Evolutionary conservation across 2,888 invertebrate species (phyloP).

Genomic region (Alsophila aescularia): DNA sequence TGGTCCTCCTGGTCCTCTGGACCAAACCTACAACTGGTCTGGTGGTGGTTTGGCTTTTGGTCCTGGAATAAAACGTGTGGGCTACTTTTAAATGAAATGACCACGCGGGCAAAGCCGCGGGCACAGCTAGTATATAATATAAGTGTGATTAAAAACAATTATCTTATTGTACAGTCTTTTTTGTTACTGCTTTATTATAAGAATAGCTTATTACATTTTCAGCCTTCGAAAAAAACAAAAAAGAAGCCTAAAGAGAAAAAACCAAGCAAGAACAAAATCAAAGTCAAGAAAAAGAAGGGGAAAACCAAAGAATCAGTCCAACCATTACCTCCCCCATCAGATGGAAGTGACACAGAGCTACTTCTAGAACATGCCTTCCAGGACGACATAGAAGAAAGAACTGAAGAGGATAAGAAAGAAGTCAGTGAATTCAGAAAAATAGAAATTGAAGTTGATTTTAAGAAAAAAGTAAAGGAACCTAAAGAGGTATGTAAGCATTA

Average conservation of each 20-base stretch:
- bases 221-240: conserved; percentile 40
- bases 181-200: no score
- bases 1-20: no score
- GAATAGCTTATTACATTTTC: not conserved
- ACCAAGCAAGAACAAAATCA: conserved; percentile 30
- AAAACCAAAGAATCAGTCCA: conserved; percentile 21
- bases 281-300: conserved; percentile 36
- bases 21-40: no score
- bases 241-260: conserved; percentile 37
- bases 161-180: no score
- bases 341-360: conserved; percentile 3
- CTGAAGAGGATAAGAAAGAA: conserved; percentile 2
- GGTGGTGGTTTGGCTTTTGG: no score
- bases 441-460: not conserved
- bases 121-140: no score
- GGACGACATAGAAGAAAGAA: conserved; percentile 6
- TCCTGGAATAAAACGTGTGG: no score
- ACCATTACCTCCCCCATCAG: conserved; percentile 10
- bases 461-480: not conserved
- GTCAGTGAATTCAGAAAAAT: not conserved
- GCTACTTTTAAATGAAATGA: no score
- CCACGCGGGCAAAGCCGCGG: no score
- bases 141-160: no score
- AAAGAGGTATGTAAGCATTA: not conserved
- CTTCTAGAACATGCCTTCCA: conserved; percentile 5